These are phyloP conservation scores for Hemitrygon akajei DNA, from an alignment of 2,797 vertebrate genomes.

Conservation along the genomic window DNA sequence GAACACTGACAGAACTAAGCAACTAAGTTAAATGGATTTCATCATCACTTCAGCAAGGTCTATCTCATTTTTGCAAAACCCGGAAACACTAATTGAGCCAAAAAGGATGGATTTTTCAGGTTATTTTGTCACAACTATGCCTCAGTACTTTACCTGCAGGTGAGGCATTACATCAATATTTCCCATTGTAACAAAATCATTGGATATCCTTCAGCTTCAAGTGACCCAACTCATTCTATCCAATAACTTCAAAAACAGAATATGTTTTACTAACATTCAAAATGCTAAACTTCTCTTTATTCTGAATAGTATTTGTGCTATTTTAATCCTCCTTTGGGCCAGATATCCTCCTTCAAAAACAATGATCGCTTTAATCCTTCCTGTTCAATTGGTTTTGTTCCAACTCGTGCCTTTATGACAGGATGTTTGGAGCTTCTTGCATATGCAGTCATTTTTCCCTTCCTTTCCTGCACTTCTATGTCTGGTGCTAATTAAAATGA, in stretches of 20 bases:
- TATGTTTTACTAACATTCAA: not conserved
- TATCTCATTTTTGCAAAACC: not conserved
- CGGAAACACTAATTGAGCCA: not conserved
- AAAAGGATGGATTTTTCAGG: not conserved
- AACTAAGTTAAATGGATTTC: not conserved
- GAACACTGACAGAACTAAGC: not conserved
- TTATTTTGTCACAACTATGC: too few species aligned
- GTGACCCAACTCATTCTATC: not conserved
- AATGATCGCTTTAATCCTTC: not conserved
- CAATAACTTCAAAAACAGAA: not conserved
- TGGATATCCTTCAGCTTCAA: not conserved
- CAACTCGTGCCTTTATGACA: not conserved
- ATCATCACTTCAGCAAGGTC: not conserved
- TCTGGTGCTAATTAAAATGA: conserved; percentile 9
- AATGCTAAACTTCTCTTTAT: not conserved
- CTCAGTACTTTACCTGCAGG: not conserved
- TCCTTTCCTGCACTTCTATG: not conserved
- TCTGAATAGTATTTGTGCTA: not conserved
- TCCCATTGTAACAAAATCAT: not conserved
- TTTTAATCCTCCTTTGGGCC: not conserved
- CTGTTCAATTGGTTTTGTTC: not conserved
- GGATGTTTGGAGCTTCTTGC: not conserved
- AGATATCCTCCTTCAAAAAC: not conserved
- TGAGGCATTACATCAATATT: not conserved
- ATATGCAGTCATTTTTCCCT: not conserved